A percentile compares a stretch with the other conserved stretches of the same genome.
These are phyloP conservation scores for Scomber colias DNA, from an alignment of 2,113 vertebrate species.

Conservation along the genomic window DNA sequence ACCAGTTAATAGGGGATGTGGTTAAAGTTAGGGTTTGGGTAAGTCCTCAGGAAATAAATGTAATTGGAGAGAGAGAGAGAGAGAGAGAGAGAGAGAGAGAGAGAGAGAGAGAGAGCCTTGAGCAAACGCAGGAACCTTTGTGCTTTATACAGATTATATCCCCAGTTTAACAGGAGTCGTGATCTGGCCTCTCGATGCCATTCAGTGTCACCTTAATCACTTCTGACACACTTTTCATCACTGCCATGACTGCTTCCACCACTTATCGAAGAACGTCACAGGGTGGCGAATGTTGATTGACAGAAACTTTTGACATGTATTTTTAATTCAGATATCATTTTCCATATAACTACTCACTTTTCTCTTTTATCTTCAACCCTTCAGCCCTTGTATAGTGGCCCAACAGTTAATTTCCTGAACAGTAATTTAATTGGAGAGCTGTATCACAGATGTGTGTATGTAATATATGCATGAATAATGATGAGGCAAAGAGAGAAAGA, in stretches of 20 bases:
- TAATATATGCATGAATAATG: conserved; percentile 44
- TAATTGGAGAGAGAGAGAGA: too few relatives aligned
- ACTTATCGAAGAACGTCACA: conserved; percentile 43
- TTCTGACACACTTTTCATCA: conserved; percentile 67
- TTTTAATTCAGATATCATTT: not conserved
- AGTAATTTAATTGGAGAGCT: conserved; percentile 1
- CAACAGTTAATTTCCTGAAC: conserved; percentile 34
- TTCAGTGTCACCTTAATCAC: conserved; percentile 72
- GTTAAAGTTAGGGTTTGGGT: too few relatives aligned
- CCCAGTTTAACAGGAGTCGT: conserved; percentile 61
- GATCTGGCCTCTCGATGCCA: conserved; percentile 67
- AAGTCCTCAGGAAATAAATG: too few relatives aligned
- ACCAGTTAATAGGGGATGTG: too few relatives aligned
- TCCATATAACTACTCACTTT: not conserved
- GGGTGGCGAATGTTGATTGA: not conserved
- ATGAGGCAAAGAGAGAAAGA: conserved; percentile 48
- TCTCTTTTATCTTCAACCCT: not conserved
- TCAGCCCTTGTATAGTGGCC: not conserved
- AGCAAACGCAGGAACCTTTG: conserved; percentile 62
- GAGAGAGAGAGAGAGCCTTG: conserved; percentile 42
- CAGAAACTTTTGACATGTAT: not conserved
- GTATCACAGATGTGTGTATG: conserved; percentile 31
- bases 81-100: conserved; percentile 1
- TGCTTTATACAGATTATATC: conserved; percentile 59
- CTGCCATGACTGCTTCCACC: conserved; percentile 30